These are phyloP conservation scores for Drosophila limbata DNA, from an alignment of 2,888 invertebrate genomes.

Conservation along the genomic window DNA sequence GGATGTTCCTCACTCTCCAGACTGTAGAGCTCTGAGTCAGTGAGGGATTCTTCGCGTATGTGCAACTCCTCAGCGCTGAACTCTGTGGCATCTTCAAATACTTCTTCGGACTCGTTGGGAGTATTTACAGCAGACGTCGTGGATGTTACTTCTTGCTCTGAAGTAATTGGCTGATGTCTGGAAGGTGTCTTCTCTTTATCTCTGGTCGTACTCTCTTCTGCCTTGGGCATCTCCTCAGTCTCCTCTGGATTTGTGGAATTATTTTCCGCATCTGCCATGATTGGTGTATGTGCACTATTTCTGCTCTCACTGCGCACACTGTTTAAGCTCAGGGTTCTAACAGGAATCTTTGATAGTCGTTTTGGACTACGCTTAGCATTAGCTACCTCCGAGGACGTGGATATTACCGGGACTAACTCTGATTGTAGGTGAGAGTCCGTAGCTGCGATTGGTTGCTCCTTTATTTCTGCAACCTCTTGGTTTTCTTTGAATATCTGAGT, in stretches of 20 bases:
- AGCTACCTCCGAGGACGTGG: not conserved
- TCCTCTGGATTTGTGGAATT: not conserved
- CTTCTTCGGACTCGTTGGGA: conserved; percentile 60
- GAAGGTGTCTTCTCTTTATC: not conserved
- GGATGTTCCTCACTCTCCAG: conserved; percentile 70
- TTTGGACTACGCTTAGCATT: conserved; percentile 52
- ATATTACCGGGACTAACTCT: not conserved
- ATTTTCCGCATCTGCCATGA: conserved; percentile 28
- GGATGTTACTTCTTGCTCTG: not conserved
- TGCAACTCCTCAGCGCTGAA: conserved; percentile 65
- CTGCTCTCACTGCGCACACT: conserved; percentile 67
- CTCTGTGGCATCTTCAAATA: conserved; percentile 78
- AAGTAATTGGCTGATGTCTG: not conserved
- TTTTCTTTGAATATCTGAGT: not conserved
- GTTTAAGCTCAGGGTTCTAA: conserved; percentile 65
- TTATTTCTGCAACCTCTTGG: not conserved
- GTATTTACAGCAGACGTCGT: conserved; percentile 15
- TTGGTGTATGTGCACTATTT: conserved; percentile 24
- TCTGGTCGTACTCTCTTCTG: not conserved
- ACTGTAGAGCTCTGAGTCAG: conserved; percentile 77
- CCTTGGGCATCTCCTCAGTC: not conserved
- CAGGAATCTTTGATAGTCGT: conserved; percentile 79
- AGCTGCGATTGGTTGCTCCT: not conserved
- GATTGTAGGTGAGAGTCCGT: not conserved
- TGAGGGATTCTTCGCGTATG: conserved; percentile 56